These are phyloP conservation scores for Alviniconcha strummeri DNA, from an alignment of 2,888 invertebrate genomes.

Conservation along the genomic window DNA sequence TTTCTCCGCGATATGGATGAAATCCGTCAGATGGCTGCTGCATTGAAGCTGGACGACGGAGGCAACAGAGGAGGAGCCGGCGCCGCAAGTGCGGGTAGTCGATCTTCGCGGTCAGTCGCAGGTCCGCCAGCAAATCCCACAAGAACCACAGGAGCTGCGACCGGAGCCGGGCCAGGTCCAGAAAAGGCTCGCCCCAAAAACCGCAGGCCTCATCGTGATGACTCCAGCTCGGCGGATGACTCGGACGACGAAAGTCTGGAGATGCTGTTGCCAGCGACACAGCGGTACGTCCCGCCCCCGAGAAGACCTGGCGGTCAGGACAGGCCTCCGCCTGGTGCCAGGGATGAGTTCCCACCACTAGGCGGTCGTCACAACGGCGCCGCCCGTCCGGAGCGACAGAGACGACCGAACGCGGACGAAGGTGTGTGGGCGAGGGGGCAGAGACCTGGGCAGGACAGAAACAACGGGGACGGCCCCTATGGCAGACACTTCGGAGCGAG, in stretches of 20 bases:
- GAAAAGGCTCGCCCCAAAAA: neutral
- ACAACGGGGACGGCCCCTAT: neutral
- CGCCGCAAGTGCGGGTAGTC: neutral
- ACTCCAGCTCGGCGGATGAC: neutral
- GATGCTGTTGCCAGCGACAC: neutral
- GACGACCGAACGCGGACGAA: neutral
- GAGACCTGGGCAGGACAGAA: neutral
- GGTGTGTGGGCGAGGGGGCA: neutral
- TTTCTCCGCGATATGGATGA: neutral
- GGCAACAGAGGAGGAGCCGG: neutral
- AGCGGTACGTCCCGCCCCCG: neutral
- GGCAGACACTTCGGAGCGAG: neutral
- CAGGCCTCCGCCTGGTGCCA: no score
- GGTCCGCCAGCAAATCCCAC: neutral
- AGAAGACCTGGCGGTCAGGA: neutral
- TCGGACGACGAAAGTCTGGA: slow-evolving; percentile 12
- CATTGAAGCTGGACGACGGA: neutral
- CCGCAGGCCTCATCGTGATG: neutral
- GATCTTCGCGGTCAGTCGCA: neutral
- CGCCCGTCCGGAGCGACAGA: neutral
- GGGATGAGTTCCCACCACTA: no score
- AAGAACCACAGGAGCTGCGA: neutral
- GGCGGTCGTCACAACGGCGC: no score
- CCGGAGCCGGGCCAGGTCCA: neutral
- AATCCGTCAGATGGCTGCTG: neutral